Conservation (phyloP, 1,140 invertebrate species). For the Epicauta chinensis region DNA sequence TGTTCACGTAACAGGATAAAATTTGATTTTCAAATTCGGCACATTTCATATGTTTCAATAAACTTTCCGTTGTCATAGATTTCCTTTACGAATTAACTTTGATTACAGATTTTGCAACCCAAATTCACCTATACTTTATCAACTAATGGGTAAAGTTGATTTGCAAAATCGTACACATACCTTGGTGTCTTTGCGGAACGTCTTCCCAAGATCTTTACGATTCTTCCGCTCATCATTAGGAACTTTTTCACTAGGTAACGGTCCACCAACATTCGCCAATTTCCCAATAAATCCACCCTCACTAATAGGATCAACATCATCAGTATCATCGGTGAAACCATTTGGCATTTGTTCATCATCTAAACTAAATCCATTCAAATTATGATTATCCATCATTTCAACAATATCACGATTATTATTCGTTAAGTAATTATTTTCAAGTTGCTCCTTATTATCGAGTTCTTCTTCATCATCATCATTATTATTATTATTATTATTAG, state of each 20-base stretch:
- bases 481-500: too few species aligned
- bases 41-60: too few species aligned
- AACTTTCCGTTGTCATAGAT: too few species aligned
- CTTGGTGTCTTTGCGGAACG: slow-evolving; percentile 16
- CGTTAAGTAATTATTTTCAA: slow-evolving; percentile 23
- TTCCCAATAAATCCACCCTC: slow-evolving; percentile 25
- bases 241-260: slow-evolving; percentile 33
- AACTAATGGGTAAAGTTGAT: too few species aligned
- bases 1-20: too few species aligned
- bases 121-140: too few species aligned
- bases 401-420: slow-evolving; percentile 33
- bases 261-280: slow-evolving; percentile 39
- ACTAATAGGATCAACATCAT: slow-evolving; percentile 19
- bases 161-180: too few species aligned
- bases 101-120: too few species aligned
- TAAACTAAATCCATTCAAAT: slow-evolving; percentile 29
- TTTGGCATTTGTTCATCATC: slow-evolving; percentile 37
- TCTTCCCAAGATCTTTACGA: slow-evolving; percentile 1
- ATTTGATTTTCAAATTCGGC: too few species aligned
- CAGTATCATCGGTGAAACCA: slow-evolving; percentile 21
- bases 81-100: too few species aligned
- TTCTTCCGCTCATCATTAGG: not conserved
- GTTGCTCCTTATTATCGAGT: slow-evolving; percentile 28
- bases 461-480: slow-evolving; percentile 30
- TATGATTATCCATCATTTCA: slow-evolving; percentile 36